Evolutionary conservation across 2,888 invertebrate genomes (phyloP).

Genomic region (Erynnis tages): DNA sequence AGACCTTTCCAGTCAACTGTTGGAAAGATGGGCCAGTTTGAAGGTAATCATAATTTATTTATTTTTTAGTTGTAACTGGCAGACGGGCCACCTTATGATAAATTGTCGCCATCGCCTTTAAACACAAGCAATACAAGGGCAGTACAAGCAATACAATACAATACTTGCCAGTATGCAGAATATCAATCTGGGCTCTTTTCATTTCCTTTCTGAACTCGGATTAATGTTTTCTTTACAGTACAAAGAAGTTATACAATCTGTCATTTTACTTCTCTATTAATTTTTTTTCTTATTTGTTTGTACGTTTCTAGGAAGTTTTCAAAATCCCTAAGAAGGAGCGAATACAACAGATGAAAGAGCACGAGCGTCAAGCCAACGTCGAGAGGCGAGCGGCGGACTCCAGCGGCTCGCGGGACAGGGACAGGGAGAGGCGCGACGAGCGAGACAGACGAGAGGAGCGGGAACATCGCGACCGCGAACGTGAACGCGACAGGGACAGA

Average conservation of each 20-base stretch:
- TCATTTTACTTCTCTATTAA: neutral
- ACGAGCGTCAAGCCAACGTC: slow-evolving; percentile 93
- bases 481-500: slow-evolving; percentile 54
- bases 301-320: slow-evolving; percentile 83
- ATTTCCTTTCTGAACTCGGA: too few species aligned
- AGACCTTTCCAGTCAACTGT: slow-evolving; percentile 82
- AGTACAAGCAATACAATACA: too few species aligned
- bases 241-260: too few species aligned
- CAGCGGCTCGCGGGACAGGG: slow-evolving; percentile 64
- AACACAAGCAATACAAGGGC: too few species aligned
- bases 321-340: slow-evolving; percentile 97
- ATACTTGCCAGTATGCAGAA: too few species aligned
- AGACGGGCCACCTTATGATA: too few species aligned
- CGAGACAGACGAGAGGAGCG: slow-evolving; percentile 47
- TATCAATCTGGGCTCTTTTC: too few species aligned
- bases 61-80: too few species aligned
- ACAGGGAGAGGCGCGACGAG: slow-evolving; percentile 50
- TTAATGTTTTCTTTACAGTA: too few species aligned
- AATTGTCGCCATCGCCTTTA: too few species aligned
- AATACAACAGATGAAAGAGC: slow-evolving; percentile 97
- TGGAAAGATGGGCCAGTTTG: slow-evolving; percentile 88
- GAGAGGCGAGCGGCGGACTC: slow-evolving; percentile 72
- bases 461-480: slow-evolving; percentile 48
- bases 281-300: neutral
- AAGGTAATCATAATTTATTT: slow-evolving; percentile 58